Evolutionary conservation across 1,140 invertebrate genomes (phyloP).

Genomic region (Caenorhabditis briggsae): DNA sequence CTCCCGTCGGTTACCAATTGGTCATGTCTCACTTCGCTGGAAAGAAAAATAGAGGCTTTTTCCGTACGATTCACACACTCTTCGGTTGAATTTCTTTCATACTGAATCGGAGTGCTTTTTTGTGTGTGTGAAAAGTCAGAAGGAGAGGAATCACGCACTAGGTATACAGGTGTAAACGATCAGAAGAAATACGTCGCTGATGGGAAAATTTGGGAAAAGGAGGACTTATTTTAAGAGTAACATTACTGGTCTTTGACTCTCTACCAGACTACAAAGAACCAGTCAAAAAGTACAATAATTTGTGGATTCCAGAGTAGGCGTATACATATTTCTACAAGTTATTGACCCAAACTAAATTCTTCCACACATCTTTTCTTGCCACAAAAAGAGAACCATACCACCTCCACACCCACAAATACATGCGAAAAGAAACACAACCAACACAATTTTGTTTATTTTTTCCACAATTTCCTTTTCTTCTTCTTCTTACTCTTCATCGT

Average conservation of each 20-base stretch:
- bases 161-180: background rate
- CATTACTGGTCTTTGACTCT: background rate
- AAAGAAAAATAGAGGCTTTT: slow-evolving; percentile 14
- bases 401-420: slow-evolving; percentile 4
- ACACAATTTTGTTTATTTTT: slow-evolving; percentile 51
- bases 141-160: slow-evolving; percentile 13
- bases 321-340: background rate
- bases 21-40: slow-evolving; percentile 20
- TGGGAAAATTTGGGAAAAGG: too few relatives aligned
- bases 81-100: slow-evolving; percentile 15
- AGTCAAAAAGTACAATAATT: background rate
- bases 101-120: background rate
- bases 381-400: background rate
- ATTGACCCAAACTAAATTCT: slow-evolving; percentile 27
- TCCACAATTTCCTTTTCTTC: background rate
- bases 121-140: background rate
- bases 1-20: slow-evolving; percentile 50
- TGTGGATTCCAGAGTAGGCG: background rate
- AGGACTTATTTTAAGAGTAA: too few relatives aligned
- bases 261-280: background rate
- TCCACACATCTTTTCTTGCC: slow-evolving; percentile 3
- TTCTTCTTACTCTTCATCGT: background rate
- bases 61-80: background rate
- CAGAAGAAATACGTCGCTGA: background rate
- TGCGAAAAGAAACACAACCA: slow-evolving; percentile 49